These are phyloP conservation scores for Tachina lurida DNA, from an alignment of 2,888 invertebrate genomes.

Conservation along the genomic window DNA sequence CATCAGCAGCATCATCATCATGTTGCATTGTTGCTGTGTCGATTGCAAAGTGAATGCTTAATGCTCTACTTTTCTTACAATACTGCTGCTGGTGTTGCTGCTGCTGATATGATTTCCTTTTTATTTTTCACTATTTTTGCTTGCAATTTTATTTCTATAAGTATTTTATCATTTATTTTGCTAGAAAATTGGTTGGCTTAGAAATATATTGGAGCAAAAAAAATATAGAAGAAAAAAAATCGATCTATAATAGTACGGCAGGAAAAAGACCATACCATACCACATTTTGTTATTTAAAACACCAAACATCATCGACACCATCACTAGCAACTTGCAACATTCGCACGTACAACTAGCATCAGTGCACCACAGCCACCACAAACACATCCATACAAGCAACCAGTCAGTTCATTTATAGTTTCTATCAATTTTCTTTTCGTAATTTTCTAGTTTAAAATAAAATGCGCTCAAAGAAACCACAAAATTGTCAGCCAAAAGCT, in stretches of 20 bases:
- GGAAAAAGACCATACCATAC: slow-evolving; percentile 22
- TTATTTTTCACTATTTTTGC: neutral
- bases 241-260: neutral
- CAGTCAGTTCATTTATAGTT: slow-evolving; percentile 44
- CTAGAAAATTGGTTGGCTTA: slow-evolving; percentile 64
- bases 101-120: slow-evolving; percentile 20
- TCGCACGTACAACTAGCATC: slow-evolving; percentile 5
- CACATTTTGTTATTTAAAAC: slow-evolving; percentile 16
- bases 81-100: neutral
- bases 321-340: slow-evolving; percentile 14
- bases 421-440: slow-evolving; percentile 51
- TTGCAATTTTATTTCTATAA: slow-evolving; percentile 37
- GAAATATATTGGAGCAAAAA: slow-evolving; percentile 35
- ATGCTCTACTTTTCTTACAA: slow-evolving; percentile 60
- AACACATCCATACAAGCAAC: slow-evolving; percentile 10
- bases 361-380: slow-evolving; percentile 29
- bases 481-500: slow-evolving; percentile 48
- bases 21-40: slow-evolving; percentile 23
- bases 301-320: slow-evolving; percentile 54
- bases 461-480: slow-evolving; percentile 50
- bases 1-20: slow-evolving; percentile 13
- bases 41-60: slow-evolving; percentile 60
- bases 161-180: slow-evolving; percentile 56
- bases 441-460: slow-evolving; percentile 55
- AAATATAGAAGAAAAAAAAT: neutral